These are phyloP conservation scores for Delphinapterus leucas DNA, from an alignment of 2,113 vertebrate genomes.

Conservation along the genomic window DNA sequence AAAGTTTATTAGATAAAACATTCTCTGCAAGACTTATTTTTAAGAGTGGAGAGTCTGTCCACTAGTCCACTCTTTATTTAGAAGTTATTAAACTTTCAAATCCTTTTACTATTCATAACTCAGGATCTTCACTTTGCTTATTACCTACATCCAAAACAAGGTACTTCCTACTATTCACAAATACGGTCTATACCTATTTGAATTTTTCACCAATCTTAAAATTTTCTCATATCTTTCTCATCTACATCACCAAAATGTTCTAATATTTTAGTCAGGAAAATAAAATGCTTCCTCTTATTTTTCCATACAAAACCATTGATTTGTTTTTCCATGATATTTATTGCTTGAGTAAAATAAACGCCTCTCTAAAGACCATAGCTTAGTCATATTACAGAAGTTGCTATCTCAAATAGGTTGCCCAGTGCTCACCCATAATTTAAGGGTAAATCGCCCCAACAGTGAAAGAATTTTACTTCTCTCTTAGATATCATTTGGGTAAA, in stretches of 20 bases:
- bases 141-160: neutral
- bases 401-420: neutral
- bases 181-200: neutral
- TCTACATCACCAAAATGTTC: neutral
- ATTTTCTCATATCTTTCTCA: neutral
- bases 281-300: constrained; percentile 17
- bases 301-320: neutral
- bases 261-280: neutral
- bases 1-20: neutral
- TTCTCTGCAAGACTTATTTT: neutral
- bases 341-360: constrained; percentile 18
- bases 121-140: neutral
- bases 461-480: constrained; percentile 16
- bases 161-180: neutral
- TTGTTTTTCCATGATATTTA: neutral
- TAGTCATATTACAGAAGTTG: constrained; percentile 17
- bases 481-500: neutral
- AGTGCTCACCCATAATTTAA: constrained; percentile 12
- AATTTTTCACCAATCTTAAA: constrained; percentile 31
- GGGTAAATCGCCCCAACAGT: neutral
- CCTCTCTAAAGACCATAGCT: neutral
- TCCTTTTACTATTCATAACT: neutral
- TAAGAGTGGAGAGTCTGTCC: neutral
- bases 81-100: neutral
- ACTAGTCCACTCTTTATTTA: neutral